Conservation (phyloP, 64 coral and sea anemone genomes). For the Platygyra sinensis region DNA sequence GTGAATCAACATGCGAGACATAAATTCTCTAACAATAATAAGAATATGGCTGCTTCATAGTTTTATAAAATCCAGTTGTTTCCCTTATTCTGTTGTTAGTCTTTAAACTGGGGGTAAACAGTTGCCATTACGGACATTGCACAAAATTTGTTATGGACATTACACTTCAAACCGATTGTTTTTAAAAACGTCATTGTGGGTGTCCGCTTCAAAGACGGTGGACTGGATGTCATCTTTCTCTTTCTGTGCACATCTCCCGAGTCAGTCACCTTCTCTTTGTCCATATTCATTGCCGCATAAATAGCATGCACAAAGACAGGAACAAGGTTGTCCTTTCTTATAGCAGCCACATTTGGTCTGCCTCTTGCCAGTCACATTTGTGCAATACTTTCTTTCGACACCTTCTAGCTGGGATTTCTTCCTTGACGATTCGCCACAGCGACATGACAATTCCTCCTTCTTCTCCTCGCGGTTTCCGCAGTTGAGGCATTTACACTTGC, state of each 20-base stretch:
- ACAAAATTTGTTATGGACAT: neutral
- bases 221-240: constrained; percentile 15
- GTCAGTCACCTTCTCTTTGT: neutral
- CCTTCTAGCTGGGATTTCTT: neutral
- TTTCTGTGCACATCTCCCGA: neutral
- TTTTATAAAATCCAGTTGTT: too few relatives aligned
- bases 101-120: too few relatives aligned
- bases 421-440: neutral
- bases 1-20: too few relatives aligned
- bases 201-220: constrained; percentile 40
- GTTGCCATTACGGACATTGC: too few relatives aligned
- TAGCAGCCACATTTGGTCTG: constrained; percentile 47
- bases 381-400: neutral
- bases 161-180: neutral
- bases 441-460: neutral
- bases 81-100: too few relatives aligned
- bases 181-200: neutral
- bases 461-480: neutral
- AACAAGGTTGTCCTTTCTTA: constrained; percentile 3
- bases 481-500: constrained; percentile 33
- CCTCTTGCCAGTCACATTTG: neutral
- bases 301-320: constrained; percentile 10
- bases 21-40: too few relatives aligned
- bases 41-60: too few relatives aligned
- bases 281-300: constrained; percentile 40